Evolutionary conservation across 2,888 invertebrate genomes (phyloP).

Genomic region (Andrena praecox): DNA sequence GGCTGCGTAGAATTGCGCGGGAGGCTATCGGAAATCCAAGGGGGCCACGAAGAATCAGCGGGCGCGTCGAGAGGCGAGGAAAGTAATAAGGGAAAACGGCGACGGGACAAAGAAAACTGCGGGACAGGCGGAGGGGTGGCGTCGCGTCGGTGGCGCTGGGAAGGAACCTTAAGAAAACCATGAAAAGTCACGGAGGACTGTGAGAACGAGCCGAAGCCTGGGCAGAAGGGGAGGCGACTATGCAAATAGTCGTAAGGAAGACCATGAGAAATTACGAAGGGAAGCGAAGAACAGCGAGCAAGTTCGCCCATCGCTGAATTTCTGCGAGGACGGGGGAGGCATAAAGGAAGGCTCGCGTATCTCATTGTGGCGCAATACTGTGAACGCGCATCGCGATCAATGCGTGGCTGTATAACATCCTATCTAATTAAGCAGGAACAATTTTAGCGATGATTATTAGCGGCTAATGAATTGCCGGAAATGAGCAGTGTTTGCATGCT

Average conservation of each 20-base stretch:
- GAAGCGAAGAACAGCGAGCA: neutral
- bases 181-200: slow-evolving; percentile 5
- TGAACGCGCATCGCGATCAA: slow-evolving; percentile 17
- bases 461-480: slow-evolving; percentile 51
- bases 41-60: slow-evolving; percentile 1
- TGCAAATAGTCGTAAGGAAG: slow-evolving; percentile 12
- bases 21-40: neutral
- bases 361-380: neutral
- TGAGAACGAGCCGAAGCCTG: slow-evolving; percentile 11
- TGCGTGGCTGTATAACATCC: slow-evolving; percentile 28
- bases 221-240: neutral
- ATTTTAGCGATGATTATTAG: slow-evolving; percentile 42
- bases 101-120: slow-evolving; percentile 46
- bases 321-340: neutral
- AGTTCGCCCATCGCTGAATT: neutral
- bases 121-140: neutral
- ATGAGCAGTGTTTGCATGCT: slow-evolving; percentile 13
- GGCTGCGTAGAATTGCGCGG: neutral
- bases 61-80: neutral
- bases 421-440: slow-evolving; percentile 35
- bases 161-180: slow-evolving; percentile 3
- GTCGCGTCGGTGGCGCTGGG: neutral
- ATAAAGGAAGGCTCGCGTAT: neutral
- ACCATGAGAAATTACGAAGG: slow-evolving; percentile 26
- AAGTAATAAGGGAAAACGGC: slow-evolving; percentile 30